Conservation (phyloP, 1,140 invertebrate genomes). For the Parasteatoda tepidariorum region DNA sequence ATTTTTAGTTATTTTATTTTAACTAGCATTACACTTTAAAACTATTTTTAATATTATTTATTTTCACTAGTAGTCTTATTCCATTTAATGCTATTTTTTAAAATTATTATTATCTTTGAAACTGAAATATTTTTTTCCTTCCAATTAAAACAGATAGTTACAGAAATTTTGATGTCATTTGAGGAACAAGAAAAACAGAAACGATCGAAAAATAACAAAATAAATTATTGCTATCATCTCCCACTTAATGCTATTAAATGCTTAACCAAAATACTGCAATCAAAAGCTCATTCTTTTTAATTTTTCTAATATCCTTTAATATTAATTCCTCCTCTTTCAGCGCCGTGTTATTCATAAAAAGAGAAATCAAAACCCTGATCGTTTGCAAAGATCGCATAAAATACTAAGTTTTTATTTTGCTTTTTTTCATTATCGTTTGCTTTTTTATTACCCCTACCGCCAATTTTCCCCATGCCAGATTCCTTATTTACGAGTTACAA, state of each 20-base stretch:
- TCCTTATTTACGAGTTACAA: conserved; percentile 60
- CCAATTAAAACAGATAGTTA: too few species aligned
- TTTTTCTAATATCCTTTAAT: conserved; percentile 49
- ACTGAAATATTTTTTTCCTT: too few species aligned
- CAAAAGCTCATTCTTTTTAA: conserved; percentile 49
- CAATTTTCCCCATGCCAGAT: conserved; percentile 52
- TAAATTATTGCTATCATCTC: background rate
- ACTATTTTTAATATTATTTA: too few species aligned
- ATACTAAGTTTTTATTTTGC: conserved; percentile 45
- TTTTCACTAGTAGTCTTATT: too few species aligned
- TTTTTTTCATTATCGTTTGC: too few species aligned
- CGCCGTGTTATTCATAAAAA: conserved; percentile 33
- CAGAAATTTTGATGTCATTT: too few species aligned
- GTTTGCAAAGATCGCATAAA: conserved; percentile 47
- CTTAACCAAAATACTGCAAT: conserved; percentile 40
- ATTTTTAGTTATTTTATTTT: too few species aligned
- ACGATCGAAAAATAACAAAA: too few species aligned
- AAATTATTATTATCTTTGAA: too few species aligned
- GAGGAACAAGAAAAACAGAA: too few species aligned
- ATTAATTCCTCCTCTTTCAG: conserved; percentile 37
- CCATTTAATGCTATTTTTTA: too few species aligned
- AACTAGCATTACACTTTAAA: too few species aligned
- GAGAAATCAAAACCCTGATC: conserved; percentile 47
- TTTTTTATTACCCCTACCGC: background rate
- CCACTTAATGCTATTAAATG: conserved; percentile 26